Conservation (phyloP, 2,113 vertebrate species). For the Irena cyanogastra region DNA sequence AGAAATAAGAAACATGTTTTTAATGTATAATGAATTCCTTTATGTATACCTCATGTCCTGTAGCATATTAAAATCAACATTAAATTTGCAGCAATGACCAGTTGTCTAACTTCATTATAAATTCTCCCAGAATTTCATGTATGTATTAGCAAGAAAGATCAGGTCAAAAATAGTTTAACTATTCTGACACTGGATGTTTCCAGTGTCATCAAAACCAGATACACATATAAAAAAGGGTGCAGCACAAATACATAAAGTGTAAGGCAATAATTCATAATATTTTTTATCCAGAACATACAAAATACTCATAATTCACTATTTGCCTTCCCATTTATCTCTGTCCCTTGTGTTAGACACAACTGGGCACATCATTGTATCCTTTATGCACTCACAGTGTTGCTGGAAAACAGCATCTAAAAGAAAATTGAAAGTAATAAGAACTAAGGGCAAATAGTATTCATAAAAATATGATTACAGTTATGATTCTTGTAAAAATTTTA, state of each 20-base stretch:
- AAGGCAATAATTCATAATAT: not conserved
- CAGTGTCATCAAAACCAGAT: not conserved
- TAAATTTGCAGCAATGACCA: not conserved
- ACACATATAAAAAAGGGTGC: not conserved
- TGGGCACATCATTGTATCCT: not conserved
- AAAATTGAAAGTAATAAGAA: not conserved
- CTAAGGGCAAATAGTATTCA: not conserved
- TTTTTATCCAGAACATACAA: not conserved
- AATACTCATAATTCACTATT: not conserved
- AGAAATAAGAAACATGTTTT: not conserved
- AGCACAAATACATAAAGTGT: not conserved
- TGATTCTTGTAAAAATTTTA: not conserved
- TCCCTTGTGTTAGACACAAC: not conserved
- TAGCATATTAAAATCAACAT: not conserved
- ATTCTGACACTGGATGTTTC: not conserved
- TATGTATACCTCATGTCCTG: not conserved
- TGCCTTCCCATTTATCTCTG: not conserved
- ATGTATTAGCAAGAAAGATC: not conserved
- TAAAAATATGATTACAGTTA: not conserved
- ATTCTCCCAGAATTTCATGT: not conserved
- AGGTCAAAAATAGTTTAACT: not conserved
- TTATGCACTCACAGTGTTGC: not conserved
- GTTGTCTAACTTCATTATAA: not conserved
- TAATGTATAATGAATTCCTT: not conserved
- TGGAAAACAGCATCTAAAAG: not conserved